A percentile compares a stretch with the other conserved stretches of the same genome.
These are phyloP conservation scores for Microctonus brassicae DNA, from an alignment of 2,888 invertebrate genomes.

Conservation along the genomic window DNA sequence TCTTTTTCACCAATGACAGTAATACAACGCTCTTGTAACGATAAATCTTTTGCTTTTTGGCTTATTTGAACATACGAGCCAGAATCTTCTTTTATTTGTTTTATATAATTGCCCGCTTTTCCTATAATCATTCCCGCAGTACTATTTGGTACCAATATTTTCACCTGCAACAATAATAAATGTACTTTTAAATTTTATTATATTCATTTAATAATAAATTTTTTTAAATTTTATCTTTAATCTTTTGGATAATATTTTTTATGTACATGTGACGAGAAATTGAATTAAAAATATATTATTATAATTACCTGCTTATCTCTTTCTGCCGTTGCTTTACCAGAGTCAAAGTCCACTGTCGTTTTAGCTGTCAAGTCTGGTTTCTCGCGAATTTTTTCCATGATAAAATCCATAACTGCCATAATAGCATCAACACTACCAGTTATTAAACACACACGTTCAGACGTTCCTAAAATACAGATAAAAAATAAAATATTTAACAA, in stretches of 20 bases:
- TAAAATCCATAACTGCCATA: slow-evolving; percentile 91
- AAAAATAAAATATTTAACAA: slow-evolving; percentile 30
- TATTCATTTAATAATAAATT: slow-evolving; percentile 6
- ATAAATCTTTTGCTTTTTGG: slow-evolving; percentile 95
- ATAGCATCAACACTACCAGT: slow-evolving; percentile 93
- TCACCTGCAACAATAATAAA: slow-evolving; percentile 74
- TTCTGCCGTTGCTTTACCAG: slow-evolving; percentile 84
- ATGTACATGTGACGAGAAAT: too few species aligned
- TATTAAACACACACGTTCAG: slow-evolving; percentile 93
- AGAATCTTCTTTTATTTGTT: slow-evolving; percentile 94
- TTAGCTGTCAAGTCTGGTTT: slow-evolving; percentile 89
- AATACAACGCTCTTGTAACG: slow-evolving; percentile 93
- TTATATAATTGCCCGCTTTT: slow-evolving; percentile 95
- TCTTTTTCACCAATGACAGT: slow-evolving; percentile 94
- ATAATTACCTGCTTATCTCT: slow-evolving; percentile 84
- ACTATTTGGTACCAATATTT: slow-evolving; percentile 95
- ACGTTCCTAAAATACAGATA: slow-evolving; percentile 78
- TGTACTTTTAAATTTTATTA: slow-evolving; percentile 12
- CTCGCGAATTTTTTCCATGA: slow-evolving; percentile 95
- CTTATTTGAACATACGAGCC: slow-evolving; percentile 97
- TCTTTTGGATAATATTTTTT: neutral
- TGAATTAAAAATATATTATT: neutral
- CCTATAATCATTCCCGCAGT: slow-evolving; percentile 99
- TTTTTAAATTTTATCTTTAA: neutral
- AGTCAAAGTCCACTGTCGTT: slow-evolving; percentile 82